Evolutionary conservation across 2,797 vertebrate species (phyloP).

Genomic region (Hyperoplus lanceolatus): DNA sequence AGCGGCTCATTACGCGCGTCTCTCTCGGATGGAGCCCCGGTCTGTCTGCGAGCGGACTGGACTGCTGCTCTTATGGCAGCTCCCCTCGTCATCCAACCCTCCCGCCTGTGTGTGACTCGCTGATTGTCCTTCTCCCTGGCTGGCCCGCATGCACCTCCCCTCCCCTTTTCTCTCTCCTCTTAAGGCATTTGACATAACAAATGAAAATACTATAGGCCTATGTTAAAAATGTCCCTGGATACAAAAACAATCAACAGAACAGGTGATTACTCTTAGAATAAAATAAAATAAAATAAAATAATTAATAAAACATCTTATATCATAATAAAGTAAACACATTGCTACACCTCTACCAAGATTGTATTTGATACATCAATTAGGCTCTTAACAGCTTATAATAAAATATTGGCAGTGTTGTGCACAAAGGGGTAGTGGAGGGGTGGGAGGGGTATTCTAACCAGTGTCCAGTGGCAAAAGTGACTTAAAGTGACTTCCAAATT

Average conservation of each 20-base stretch:
- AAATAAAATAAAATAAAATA: no score
- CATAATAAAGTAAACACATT: background rate
- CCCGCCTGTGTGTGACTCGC: background rate
- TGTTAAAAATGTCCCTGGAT: background rate
- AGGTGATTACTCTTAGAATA: background rate
- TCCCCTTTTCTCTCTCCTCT: background rate
- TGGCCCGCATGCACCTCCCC: conserved; percentile 5
- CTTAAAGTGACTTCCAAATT: no score
- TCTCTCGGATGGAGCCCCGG: conserved; percentile 44
- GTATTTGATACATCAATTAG: background rate
- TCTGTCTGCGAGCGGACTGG: conserved; percentile 39
- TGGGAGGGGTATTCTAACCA: no score
- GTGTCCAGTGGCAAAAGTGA: no score
- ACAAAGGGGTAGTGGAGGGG: no score
- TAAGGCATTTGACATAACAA: conserved; percentile 15
- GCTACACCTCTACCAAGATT: no score
- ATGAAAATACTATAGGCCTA: background rate
- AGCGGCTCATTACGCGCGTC: conserved; percentile 23
- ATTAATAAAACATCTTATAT: no score
- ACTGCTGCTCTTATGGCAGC: conserved; percentile 40
- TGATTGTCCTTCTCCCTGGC: conserved; percentile 6
- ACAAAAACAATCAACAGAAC: background rate
- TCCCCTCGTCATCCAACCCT: conserved; percentile 13
- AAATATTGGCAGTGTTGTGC: background rate
- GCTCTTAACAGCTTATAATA: background rate